phyloP scores from a whole-genome alignment of 92 coral and sea anemone species.

The Siderastrea radians region DNA sequence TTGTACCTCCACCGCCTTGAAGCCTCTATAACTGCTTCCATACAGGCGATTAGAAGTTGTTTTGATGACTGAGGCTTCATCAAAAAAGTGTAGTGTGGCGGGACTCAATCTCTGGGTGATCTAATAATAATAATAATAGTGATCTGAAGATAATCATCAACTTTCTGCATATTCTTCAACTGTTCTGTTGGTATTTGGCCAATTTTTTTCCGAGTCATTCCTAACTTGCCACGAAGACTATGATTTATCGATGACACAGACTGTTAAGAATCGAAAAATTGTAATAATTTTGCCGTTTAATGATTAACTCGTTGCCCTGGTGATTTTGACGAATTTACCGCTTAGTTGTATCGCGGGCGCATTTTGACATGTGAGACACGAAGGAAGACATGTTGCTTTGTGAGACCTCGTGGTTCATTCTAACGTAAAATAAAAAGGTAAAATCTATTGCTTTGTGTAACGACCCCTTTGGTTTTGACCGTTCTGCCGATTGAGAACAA shows the following conservation, averaged over 20 bases:
- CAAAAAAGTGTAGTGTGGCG: constrained; percentile 34
- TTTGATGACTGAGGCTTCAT: constrained; percentile 47
- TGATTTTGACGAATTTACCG: no score
- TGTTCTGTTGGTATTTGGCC: constrained; percentile 49
- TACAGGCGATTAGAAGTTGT: constrained; percentile 48
- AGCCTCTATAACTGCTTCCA: constrained; percentile 58
- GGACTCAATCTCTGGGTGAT: constrained; percentile 17
- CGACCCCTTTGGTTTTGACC: background rate
- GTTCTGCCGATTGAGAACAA: background rate
- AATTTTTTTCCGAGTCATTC: constrained; percentile 55
- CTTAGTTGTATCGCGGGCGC: no score
- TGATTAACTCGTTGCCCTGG: no score
- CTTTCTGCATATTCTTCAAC: constrained; percentile 33
- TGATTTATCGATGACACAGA: constrained; percentile 24
- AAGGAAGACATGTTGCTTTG: no score
- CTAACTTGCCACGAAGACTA: constrained; percentile 19
- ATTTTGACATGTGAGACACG: no score
- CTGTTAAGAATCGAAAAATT: no score
- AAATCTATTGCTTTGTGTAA: no score
- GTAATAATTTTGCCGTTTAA: no score
- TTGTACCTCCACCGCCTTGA: constrained; percentile 57
- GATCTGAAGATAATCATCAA: constrained; percentile 39
- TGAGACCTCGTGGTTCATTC: no score
- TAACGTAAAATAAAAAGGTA: no score
- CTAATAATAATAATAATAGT: no score